Evolutionary conservation across 1,140 invertebrate species (phyloP).

Genomic region (Metopolophium dirhodum): DNA sequence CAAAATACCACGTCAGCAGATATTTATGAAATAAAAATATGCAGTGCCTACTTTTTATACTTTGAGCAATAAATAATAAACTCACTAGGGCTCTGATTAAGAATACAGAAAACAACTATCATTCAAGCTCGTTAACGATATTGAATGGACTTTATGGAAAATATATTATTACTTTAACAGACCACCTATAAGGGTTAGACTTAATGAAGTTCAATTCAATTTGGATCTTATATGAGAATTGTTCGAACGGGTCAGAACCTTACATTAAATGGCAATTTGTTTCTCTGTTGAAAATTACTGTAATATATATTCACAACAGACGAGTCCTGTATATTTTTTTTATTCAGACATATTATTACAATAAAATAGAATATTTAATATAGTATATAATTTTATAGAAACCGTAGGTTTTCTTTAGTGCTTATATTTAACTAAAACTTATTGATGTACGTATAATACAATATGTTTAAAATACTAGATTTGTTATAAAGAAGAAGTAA

Average conservation of each 20-base stretch:
- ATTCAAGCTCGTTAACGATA: neutral
- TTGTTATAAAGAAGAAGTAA: neutral
- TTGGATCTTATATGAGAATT: neutral
- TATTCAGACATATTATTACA: neutral
- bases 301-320: neutral
- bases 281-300: neutral
- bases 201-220: constrained; percentile 15
- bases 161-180: neutral
- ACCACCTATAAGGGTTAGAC: neutral
- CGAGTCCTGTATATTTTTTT: neutral
- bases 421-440: neutral
- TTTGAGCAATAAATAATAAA: neutral
- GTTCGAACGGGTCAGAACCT: neutral
- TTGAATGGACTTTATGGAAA: neutral
- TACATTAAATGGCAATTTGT: neutral
- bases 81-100: neutral
- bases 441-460: too few relatives aligned
- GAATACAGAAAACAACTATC: neutral
- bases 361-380: neutral
- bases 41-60: neutral
- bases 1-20: neutral
- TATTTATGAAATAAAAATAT: neutral
- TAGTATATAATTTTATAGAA: too few relatives aligned
- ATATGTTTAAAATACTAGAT: neutral
- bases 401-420: too few relatives aligned